phyloP scores from a whole-genome alignment of 2,888 invertebrate species.

The Callinectes sapidus region DNA sequence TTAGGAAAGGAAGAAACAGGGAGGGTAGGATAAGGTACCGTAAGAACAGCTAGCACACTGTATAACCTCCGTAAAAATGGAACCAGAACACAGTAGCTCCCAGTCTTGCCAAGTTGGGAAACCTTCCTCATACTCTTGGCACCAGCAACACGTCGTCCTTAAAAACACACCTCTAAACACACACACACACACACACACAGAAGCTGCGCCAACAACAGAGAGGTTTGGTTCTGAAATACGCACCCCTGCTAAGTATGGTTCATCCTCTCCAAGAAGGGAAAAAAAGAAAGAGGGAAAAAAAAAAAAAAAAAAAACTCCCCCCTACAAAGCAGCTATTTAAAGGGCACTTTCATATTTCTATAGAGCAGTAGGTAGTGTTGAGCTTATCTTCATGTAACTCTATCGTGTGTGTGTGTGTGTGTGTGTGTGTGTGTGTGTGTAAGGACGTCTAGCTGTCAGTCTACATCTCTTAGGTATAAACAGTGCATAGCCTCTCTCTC shows the following conservation, averaged over 20 bases:
- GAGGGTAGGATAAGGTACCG: background rate
- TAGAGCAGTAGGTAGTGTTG: background rate
- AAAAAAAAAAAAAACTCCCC: background rate
- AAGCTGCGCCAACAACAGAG: background rate
- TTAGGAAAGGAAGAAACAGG: background rate
- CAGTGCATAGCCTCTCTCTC: background rate
- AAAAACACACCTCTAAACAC: background rate
- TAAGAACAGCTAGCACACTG: background rate
- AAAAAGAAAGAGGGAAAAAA: background rate
- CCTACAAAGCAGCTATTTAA: background rate
- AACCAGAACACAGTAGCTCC: background rate
- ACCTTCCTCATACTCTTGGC: background rate
- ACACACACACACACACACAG: slow-evolving; percentile 29
- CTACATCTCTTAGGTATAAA: background rate
- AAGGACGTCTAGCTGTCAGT: background rate
- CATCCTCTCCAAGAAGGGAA: background rate
- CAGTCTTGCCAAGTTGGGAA: slow-evolving; percentile 31
- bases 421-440: slow-evolving; percentile 39
- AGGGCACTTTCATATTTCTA: background rate
- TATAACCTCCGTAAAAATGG: slow-evolving; percentile 4
- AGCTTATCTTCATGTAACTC: background rate
- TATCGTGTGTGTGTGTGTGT: slow-evolving; percentile 36
- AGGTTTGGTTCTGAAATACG: background rate
- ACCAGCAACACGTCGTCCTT: background rate
- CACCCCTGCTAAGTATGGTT: background rate